These are phyloP conservation scores for Oligia latruncula DNA, from an alignment of 2,888 invertebrate species.

Conservation along the genomic window DNA sequence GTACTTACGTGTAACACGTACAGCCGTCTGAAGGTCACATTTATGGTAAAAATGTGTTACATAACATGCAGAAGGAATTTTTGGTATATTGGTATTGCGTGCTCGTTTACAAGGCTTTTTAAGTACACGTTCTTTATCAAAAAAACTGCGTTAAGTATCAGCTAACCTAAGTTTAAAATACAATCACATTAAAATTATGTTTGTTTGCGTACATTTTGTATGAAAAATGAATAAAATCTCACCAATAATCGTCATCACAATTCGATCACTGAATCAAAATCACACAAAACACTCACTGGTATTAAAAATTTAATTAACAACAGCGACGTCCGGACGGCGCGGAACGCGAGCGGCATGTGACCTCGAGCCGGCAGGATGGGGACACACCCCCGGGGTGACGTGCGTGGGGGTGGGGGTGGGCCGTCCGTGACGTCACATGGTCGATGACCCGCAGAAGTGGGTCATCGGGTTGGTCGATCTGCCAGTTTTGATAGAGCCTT, in stretches of 20 bases:
- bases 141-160: constrained; percentile 8
- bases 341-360: constrained; percentile 82
- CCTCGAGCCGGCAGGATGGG: constrained; percentile 81
- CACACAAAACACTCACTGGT: constrained; percentile 65
- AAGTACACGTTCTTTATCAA: constrained; percentile 30
- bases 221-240: constrained; percentile 62
- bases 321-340: constrained; percentile 77
- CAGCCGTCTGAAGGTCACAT: constrained; percentile 69
- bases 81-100: constrained; percentile 36
- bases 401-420: constrained; percentile 72
- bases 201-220: neutral
- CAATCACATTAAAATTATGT: neutral
- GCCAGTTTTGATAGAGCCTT: constrained; percentile 73
- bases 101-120: constrained; percentile 36
- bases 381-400: constrained; percentile 84
- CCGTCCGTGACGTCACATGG: constrained; percentile 87
- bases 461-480: constrained; percentile 86
- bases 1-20: constrained; percentile 57
- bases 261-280: constrained; percentile 58
- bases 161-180: constrained; percentile 9
- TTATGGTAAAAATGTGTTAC: constrained; percentile 71
- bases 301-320: constrained; percentile 61
- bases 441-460: constrained; percentile 86
- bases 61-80: constrained; percentile 66
- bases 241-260: constrained; percentile 85